Evolutionary conservation across 2,797 vertebrate genomes (phyloP).

Genomic region (Rhyacichthys aspro): DNA sequence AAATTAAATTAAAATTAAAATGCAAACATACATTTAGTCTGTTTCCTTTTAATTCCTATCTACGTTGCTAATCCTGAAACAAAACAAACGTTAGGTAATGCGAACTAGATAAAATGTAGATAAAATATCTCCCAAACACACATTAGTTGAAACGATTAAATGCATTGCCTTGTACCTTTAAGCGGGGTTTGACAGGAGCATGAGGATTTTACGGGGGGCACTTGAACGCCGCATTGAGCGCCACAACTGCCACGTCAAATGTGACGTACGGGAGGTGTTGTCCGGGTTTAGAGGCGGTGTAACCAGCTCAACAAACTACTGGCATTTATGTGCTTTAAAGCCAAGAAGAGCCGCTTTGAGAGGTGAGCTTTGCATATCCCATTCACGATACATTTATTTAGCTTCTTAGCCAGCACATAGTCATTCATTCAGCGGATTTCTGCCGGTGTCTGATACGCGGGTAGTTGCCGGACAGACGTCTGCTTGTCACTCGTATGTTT

Average conservation of each 20-base stretch:
- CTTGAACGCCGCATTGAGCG: constrained; percentile 26
- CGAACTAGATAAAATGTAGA: too few relatives aligned
- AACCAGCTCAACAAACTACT: constrained; percentile 3
- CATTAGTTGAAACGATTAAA: background rate
- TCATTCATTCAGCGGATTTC: constrained; percentile 13
- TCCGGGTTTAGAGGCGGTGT: constrained; percentile 37
- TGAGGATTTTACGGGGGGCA: constrained; percentile 22
- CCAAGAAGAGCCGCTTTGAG: background rate
- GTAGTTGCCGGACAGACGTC: background rate
- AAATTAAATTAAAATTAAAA: too few relatives aligned
- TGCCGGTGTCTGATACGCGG: constrained; percentile 1
- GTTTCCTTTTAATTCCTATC: too few relatives aligned
- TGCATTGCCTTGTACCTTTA: background rate
- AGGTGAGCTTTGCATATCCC: constrained; percentile 49
- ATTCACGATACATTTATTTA: fast-evolving
- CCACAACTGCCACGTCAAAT: constrained; percentile 68
- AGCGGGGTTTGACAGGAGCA: too few relatives aligned
- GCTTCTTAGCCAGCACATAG: background rate
- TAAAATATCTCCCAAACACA: too few relatives aligned
- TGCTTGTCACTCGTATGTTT: constrained; percentile 12
- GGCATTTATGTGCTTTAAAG: constrained; percentile 30
- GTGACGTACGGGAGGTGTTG: constrained; percentile 67
- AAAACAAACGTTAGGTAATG: too few relatives aligned
- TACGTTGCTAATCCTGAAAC: too few relatives aligned
- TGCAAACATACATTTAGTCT: too few relatives aligned